Evolutionary conservation across 2,797 vertebrate species (phyloP), one percentile per base, ranked within the genome.

Genomic region (Rhinoraja longicauda): DNA sequence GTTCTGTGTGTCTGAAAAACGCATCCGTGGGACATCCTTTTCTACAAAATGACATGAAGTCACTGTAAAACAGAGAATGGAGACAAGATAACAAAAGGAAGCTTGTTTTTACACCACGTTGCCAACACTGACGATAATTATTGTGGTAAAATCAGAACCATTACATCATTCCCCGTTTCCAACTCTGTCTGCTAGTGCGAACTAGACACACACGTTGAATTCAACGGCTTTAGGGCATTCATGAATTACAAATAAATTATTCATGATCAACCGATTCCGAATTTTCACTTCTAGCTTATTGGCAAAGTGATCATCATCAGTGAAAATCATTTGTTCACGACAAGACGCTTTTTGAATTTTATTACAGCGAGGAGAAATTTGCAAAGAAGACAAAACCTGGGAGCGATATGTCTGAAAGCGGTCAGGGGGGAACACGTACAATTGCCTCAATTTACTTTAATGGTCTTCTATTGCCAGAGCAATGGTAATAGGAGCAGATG

Each of bases 371-470:
- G 53, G 9, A 21, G 45, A 73, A 53, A 92, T 73, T 92, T 26
- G 26, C 53, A 15, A 73, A 53, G 7, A n/a, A n/a, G 5, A 29
- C 19, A 4, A 26, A 67, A 88, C 6, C 59, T 39, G 73, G 39
- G 39, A 92, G 53, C 15, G 36, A 29, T 45, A 53, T 57, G 26
- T 13, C 67, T 75, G 32, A 53, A 53, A 29, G 36, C 67, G 72
- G 36, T 26, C 24, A 24, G n/a, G n/a, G 32, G 59, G 84, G 17
- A 21, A 88, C 29, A 86, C 19, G 84, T 67, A 84, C 62, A 88
- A 88, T 88, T 64, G 90, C 70, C 45, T 92, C 90, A 53, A 92
- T 92, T 92, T 53, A 92, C 72, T 92, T 53, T 75, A 92, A 92
- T 75, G 21, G 21, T 17, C 36, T 39, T 92, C 70, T 62, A 26